Conservation (phyloP, 2,113 vertebrate species). For the Channa maculata region DNA sequence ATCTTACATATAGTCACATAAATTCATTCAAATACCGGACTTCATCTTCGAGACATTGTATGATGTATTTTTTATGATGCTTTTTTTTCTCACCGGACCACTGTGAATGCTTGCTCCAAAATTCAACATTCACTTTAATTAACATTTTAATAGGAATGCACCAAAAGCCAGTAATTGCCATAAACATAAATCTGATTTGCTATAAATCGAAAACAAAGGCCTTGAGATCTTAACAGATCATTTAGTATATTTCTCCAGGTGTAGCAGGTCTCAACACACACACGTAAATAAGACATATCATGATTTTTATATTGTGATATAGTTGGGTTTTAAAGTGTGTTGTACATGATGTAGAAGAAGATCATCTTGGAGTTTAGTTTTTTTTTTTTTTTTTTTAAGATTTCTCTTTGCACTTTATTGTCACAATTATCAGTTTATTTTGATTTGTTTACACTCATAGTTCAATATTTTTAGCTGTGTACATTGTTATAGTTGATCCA, state of each 20-base stretch:
- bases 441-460: neutral
- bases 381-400: neutral
- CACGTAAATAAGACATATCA: neutral
- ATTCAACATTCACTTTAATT: neutral
- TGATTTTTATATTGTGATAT: neutral
- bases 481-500: constrained; percentile 4
- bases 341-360: neutral
- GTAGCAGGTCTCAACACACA: neutral
- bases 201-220: neutral
- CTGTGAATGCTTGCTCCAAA: neutral
- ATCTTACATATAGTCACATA: neutral
- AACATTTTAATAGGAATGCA: neutral
- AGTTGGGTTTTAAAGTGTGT: no score
- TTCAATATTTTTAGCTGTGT: constrained; percentile 8
- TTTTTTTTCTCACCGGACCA: neutral
- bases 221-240: neutral
- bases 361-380: neutral
- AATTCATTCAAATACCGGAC: neutral
- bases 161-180: neutral
- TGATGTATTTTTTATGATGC: no score
- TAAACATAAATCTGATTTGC: neutral
- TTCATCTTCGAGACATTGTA: neutral
- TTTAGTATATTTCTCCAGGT: neutral
- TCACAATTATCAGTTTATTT: constrained; percentile 4
- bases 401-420: constrained; percentile 8